A percentile compares a stretch with the other conserved stretches of the same genome.
Evolutionary conservation across 2,797 vertebrate genomes (phyloP).

Genomic region (Acridotheres tristis): DNA sequence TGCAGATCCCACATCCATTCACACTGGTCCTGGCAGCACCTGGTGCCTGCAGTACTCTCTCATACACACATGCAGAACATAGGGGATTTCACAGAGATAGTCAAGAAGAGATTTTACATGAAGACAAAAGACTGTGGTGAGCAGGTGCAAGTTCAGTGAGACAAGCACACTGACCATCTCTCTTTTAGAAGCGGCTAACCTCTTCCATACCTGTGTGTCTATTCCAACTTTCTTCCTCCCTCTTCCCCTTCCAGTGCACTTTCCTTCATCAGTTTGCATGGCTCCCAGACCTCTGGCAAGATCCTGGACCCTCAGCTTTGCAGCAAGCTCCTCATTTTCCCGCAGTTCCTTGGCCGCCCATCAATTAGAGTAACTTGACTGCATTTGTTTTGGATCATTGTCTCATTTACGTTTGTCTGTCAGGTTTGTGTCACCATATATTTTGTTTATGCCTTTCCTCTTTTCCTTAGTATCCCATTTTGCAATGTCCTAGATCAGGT

Average conservation of each 20-base stretch:
- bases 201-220: background rate
- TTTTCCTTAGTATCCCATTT: background rate
- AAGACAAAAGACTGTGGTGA: background rate
- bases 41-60: background rate
- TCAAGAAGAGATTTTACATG: background rate
- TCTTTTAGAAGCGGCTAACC: background rate
- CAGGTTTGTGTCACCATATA: background rate
- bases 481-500: background rate
- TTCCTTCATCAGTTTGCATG: background rate
- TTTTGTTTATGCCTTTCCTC: background rate
- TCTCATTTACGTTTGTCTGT: background rate
- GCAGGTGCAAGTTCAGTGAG: background rate
- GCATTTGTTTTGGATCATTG: background rate
- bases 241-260: background rate
- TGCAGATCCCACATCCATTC: background rate
- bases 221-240: background rate
- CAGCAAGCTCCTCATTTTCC: background rate
- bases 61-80: accelerated
- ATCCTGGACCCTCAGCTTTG: background rate
- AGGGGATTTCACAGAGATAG: background rate
- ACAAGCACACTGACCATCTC: background rate
- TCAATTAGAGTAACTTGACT: background rate
- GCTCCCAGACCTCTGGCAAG: background rate
- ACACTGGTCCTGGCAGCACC: background rate
- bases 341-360: background rate